Base-by-base conservation (phyloP, 2,113 vertebrate species). In the Takifugu bimaculatus region DNA sequence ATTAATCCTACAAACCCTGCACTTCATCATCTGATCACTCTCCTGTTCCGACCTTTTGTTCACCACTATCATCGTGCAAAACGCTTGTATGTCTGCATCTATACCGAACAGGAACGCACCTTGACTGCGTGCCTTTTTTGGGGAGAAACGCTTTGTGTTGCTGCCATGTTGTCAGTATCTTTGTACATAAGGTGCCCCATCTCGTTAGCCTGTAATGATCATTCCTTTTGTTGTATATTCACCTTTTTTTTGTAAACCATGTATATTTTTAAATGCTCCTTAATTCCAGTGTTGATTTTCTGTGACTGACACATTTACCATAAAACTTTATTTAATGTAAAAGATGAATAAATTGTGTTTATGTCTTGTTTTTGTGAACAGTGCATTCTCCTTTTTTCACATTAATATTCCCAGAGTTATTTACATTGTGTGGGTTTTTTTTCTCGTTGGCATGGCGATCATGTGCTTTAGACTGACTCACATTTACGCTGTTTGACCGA, bases 311-410 rank as follows among this genome's bases (percentile, higher is more conserved):
- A 27, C 50, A 44, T 35, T 64, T 26, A 61, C 1, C 20, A 20
- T 20, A 20, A 20, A 65, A 28, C 3, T 54, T 73, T 45, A 72
- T 65, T 75, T 60, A 70, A 75, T 55, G 60, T 75, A 53, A 42
- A 52, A 68, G 60, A 57, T 54, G 3, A 78, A 72, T 74, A 70
- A 81, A 65, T 0, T 14, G 1, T 11, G 25, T 48, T 48, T n/a
- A 48, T n/a, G 45, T 32, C 6, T 32, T 32, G 11, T 39, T 39
- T 39, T 39, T 39, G 29, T 6, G 4, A 39, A 39, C 35, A 39
- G 11, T 39, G 35, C 35, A 39, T 39, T 39, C n/a, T n/a, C n/a
- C n/a, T n/a, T n/a, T n/a, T n/a, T n/a, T n/a, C n/a, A n/a, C n/a
- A n/a, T n/a, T n/a, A n/a, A n/a, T n/a, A n/a, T n/a, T n/a, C n/a